These are phyloP conservation scores for Phenganax marumi DNA, from an alignment of 92 coral and sea anemone species.

Conservation along the genomic window DNA sequence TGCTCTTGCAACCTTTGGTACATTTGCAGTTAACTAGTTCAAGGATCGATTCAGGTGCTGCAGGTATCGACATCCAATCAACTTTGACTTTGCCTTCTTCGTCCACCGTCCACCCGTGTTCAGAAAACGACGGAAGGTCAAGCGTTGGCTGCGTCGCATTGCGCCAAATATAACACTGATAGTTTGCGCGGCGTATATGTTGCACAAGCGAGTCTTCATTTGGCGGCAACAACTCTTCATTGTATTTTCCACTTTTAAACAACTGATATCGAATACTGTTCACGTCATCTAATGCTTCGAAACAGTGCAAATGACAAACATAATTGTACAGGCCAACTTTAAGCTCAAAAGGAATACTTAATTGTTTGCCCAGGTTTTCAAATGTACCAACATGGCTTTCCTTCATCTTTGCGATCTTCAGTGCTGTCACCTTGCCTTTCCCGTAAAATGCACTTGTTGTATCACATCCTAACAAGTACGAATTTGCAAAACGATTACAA, in stretches of 20 bases:
- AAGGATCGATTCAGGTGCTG: no score
- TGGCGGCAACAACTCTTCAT: background rate
- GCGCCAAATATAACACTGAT: background rate
- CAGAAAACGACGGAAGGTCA: no score
- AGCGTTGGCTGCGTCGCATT: background rate
- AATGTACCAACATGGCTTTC: background rate
- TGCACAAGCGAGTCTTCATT: background rate
- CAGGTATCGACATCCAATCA: no score
- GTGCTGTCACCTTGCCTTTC: background rate
- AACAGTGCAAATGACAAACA: background rate
- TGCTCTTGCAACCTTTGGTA: no score
- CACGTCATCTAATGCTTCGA: background rate
- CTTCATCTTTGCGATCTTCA: background rate
- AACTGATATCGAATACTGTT: background rate
- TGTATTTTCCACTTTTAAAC: background rate
- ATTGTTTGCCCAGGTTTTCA: background rate
- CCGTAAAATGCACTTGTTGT: background rate
- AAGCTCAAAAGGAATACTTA: background rate
- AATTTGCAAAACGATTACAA: no score
- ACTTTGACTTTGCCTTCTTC: no score
- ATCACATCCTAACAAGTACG: background rate
- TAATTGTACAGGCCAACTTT: background rate
- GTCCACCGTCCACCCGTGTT: no score
- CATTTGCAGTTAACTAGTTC: no score
- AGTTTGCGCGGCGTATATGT: background rate